phyloP scores from a whole-genome alignment of 2,888 invertebrate species.

The Trilocha varians region DNA sequence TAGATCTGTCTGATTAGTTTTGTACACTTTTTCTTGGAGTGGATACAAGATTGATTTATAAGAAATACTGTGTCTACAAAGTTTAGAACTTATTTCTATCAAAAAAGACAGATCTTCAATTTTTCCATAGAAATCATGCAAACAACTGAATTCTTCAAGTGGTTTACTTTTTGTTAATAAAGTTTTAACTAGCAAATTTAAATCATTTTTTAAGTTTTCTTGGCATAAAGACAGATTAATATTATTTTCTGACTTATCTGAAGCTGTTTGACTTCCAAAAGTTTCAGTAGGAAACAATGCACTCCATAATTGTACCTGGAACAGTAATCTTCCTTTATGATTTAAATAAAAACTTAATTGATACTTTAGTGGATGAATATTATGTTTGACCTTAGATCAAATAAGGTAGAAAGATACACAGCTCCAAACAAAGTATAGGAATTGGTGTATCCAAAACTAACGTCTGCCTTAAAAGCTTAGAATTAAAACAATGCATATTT shows the following conservation, averaged over 20 bases:
- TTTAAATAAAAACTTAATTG: background rate
- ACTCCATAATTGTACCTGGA: constrained; percentile 28
- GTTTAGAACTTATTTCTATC: constrained; percentile 29
- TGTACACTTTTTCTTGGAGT: constrained; percentile 45
- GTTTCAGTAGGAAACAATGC: constrained; percentile 15
- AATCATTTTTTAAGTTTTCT: constrained; percentile 39
- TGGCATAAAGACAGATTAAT: constrained; percentile 31
- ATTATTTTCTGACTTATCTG: constrained; percentile 17
- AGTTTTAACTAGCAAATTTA: constrained; percentile 30
- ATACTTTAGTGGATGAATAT: background rate
- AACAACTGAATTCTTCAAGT: constrained; percentile 26
- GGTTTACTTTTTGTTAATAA: constrained; percentile 23
- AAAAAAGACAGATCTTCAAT: constrained; percentile 44
- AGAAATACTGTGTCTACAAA: constrained; percentile 38
- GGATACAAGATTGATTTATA: constrained; percentile 46
- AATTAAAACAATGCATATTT: no score
- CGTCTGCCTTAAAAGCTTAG: no score
- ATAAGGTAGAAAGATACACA: no score
- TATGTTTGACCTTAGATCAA: no score
- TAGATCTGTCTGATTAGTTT: constrained; percentile 21
- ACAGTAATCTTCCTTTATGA: constrained; percentile 2
- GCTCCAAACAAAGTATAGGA: no score
- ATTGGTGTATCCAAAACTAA: no score
- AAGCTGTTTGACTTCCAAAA: background rate
- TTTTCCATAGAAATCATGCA: constrained; percentile 41